phyloP scores from a whole-genome alignment of 37 sponge, comb jelly and placozoan genomes.

The Spongilla lacustris region DNA sequence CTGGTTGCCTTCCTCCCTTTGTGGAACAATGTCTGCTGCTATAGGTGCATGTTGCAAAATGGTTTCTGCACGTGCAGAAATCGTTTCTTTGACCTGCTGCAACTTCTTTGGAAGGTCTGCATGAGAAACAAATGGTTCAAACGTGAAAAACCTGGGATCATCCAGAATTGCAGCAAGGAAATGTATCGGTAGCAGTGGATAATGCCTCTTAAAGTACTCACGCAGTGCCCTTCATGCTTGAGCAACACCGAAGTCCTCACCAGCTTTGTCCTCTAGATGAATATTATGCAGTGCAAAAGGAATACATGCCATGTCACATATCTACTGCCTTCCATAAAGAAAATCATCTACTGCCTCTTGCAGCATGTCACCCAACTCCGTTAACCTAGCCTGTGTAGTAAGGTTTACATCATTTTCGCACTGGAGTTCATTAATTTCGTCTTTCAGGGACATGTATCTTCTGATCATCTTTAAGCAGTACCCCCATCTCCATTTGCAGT shows the following conservation, averaged over 20 bases:
- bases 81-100: not conserved
- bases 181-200: not conserved
- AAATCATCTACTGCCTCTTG: not conserved
- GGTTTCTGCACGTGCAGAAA: not conserved
- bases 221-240: not conserved
- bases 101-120: not conserved
- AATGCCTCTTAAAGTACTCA: not conserved
- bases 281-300: not conserved
- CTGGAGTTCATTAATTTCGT: not conserved
- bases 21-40: not conserved
- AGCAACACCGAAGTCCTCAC: not conserved
- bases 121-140: not conserved
- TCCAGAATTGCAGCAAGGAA: not conserved
- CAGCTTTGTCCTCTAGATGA: not conserved
- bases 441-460: not conserved
- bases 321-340: not conserved
- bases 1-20: not conserved
- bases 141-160: not conserved
- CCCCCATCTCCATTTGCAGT: not conserved
- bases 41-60: not conserved
- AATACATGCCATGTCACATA: not conserved
- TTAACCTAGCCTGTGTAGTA: not conserved
- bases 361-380: slow-evolving; percentile 1
- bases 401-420: not conserved
- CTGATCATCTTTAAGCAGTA: slow-evolving; percentile 1